Evolutionary conservation across 2,113 vertebrate genomes (phyloP).

Genomic region (Stegastes partitus): DNA sequence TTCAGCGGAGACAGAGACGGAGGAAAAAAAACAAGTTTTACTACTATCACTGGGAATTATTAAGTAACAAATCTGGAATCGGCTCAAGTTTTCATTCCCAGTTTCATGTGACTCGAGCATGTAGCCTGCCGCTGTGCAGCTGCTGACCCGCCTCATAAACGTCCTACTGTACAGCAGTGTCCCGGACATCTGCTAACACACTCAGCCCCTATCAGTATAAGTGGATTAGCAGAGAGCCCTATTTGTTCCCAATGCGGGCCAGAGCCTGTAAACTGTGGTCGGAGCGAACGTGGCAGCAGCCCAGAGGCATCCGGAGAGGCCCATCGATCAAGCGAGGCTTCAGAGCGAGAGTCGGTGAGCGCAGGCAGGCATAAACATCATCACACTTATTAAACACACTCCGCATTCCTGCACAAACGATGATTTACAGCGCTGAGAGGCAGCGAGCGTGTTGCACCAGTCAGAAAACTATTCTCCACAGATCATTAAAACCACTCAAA

Average conservation of each 20-base stretch:
- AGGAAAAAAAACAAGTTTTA: constrained; percentile 49
- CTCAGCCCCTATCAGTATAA: constrained; percentile 56
- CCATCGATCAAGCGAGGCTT: constrained; percentile 37
- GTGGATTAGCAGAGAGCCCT: constrained; percentile 67
- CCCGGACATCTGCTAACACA: constrained; percentile 70
- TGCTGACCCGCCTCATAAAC: constrained; percentile 49
- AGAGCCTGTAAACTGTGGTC: constrained; percentile 43
- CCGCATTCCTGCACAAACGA: constrained; percentile 50
- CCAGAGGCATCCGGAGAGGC: constrained; percentile 31
- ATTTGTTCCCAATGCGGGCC: constrained; percentile 53
- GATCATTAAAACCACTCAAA: constrained; percentile 33
- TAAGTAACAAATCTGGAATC: constrained; percentile 57
- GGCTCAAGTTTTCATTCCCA: constrained; percentile 46
- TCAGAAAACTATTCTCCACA: constrained; percentile 32
- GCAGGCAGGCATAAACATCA: constrained; percentile 43
- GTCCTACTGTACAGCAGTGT: constrained; percentile 60
- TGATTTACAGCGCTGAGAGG: constrained; percentile 41
- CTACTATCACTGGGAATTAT: constrained; percentile 41
- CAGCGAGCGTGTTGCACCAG: constrained; percentile 25
- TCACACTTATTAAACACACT: constrained; percentile 25
- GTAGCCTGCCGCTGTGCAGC: constrained; percentile 55
- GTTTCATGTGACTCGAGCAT: constrained; percentile 33
- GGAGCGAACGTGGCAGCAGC: constrained; percentile 27
- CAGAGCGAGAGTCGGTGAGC: constrained; percentile 14
- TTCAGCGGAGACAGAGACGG: constrained; percentile 15